Conservation (phyloP, 2,113 vertebrate species). For the Australoheros scitulus region DNA sequence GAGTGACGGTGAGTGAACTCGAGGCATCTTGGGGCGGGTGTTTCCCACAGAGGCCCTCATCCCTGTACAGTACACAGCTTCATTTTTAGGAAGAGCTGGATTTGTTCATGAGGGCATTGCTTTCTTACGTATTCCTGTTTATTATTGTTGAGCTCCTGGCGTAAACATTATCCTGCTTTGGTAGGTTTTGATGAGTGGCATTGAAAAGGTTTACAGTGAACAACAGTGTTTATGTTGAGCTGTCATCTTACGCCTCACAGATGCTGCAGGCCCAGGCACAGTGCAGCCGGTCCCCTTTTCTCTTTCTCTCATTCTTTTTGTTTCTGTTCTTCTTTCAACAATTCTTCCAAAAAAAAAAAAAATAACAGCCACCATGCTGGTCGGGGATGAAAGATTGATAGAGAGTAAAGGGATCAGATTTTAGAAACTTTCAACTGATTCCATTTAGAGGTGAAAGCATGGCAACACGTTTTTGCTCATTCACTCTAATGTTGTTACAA, state of each 20-base stretch:
- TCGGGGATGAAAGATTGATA: slow-evolving; percentile 68
- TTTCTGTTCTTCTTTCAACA: slow-evolving; percentile 56
- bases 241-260: slow-evolving; percentile 13
- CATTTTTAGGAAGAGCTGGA: neutral
- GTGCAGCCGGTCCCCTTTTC: neutral
- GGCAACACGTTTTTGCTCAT: slow-evolving; percentile 43
- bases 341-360: slow-evolving; percentile 29
- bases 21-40: slow-evolving; percentile 25
- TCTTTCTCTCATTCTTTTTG: slow-evolving; percentile 32
- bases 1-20: slow-evolving; percentile 47
- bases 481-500: slow-evolving; percentile 30
- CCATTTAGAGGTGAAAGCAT: slow-evolving; percentile 61
- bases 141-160: neutral
- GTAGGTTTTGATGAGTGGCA: slow-evolving; percentile 8
- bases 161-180: neutral
- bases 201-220: slow-evolving; percentile 22
- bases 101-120: neutral
- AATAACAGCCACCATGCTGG: slow-evolving; percentile 60
- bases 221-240: neutral
- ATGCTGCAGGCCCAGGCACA: slow-evolving; percentile 44
- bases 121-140: neutral
- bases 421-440: slow-evolving; percentile 40
- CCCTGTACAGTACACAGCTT: neutral
- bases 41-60: slow-evolving; percentile 23
- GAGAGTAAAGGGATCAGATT: slow-evolving; percentile 15